Evolutionary conservation across 2,888 invertebrate species (phyloP).

Genomic region (Melieria omissa): DNA sequence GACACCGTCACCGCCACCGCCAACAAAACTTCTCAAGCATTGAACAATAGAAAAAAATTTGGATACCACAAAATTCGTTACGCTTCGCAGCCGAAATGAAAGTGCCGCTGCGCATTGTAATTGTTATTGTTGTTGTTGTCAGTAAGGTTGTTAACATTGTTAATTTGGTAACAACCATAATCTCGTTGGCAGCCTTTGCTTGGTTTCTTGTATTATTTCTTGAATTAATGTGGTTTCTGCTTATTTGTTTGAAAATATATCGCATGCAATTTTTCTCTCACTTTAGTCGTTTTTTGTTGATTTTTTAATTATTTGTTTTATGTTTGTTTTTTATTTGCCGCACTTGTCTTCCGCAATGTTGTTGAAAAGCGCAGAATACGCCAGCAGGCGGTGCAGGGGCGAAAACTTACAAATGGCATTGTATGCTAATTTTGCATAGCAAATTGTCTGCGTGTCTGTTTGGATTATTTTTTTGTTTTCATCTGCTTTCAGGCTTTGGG

Average conservation of each 20-base stretch:
- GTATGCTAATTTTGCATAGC: conserved; percentile 51
- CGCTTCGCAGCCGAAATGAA: conserved; percentile 56
- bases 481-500: too few relatives aligned
- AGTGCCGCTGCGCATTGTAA: conserved; percentile 41
- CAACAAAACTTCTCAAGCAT: too few relatives aligned
- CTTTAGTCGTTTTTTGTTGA: conserved; percentile 25
- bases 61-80: conserved; percentile 38
- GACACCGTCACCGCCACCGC: too few relatives aligned
- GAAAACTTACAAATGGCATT: conserved; percentile 44
- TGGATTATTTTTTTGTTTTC: too few relatives aligned
- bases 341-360: conserved; percentile 32
- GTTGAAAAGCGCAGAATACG: conserved; percentile 51
- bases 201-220: conserved; percentile 13
- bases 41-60: background rate
- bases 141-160: conserved; percentile 18
- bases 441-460: too few relatives aligned
- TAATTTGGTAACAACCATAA: conserved; percentile 35
- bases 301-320: conserved; percentile 4
- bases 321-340: background rate
- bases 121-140: too few relatives aligned
- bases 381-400: too few relatives aligned
- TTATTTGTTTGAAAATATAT: conserved; percentile 19
- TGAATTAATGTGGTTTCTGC: conserved; percentile 5
- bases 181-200: conserved; percentile 28
- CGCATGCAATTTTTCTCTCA: conserved; percentile 33